phyloP scores from a whole-genome alignment of 2,113 vertebrate genomes.

The Felis chaus region DNA sequence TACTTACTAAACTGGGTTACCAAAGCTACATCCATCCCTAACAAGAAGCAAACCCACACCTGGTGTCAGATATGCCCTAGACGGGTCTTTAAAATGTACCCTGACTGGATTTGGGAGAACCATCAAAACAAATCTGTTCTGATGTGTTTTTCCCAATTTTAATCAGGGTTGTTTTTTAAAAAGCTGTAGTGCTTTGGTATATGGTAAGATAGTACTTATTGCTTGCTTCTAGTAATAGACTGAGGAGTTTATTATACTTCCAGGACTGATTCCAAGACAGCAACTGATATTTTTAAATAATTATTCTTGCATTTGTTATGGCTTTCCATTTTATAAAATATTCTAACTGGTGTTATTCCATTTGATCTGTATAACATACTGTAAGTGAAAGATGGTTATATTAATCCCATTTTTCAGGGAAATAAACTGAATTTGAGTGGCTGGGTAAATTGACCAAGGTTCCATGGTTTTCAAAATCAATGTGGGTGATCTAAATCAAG shows the following conservation, averaged over 20 bases:
- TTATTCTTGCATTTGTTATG: conserved; percentile 6
- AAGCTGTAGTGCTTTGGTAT: background rate
- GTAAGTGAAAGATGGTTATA: background rate
- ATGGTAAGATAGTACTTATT: background rate
- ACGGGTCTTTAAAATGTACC: background rate
- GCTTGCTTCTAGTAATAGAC: background rate
- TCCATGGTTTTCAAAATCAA: background rate
- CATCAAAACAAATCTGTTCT: background rate
- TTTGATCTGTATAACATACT: background rate
- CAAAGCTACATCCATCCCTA: background rate
- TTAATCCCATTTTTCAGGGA: background rate
- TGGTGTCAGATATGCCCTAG: background rate
- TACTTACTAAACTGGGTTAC: background rate
- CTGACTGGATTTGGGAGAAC: background rate
- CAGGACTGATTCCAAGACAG: background rate
- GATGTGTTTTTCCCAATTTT: background rate
- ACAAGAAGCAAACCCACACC: background rate
- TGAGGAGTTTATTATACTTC: background rate
- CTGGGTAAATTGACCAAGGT: background rate
- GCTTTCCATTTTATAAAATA: background rate
- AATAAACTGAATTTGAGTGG: background rate
- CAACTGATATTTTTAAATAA: background rate
- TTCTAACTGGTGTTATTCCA: background rate
- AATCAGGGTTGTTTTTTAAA: background rate
- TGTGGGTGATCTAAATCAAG: background rate